A percentile compares a stretch with the other conserved stretches of the same genome.
These are phyloP conservation scores for Rhinella marina DNA, from an alignment of 2,797 vertebrate species.

Conservation along the genomic window DNA sequence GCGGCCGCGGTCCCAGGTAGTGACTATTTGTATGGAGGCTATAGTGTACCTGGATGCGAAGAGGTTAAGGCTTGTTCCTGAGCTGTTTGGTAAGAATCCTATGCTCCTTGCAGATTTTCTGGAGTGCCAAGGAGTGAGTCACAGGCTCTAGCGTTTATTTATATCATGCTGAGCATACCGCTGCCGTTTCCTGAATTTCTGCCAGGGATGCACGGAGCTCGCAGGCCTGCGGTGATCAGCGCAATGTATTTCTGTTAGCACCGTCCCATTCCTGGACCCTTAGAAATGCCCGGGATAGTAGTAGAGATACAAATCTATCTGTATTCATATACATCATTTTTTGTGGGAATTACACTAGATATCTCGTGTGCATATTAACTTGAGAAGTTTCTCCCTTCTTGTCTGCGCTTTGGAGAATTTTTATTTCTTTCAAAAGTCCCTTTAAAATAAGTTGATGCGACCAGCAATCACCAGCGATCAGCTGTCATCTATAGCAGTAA, in stretches of 20 bases:
- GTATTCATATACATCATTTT: background rate
- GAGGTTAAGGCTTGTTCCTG: conserved; percentile 48
- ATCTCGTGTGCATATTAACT: too few relatives aligned
- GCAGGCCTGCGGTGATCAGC: background rate
- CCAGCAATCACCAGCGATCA: too few relatives aligned
- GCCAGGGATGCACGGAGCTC: conserved; percentile 14
- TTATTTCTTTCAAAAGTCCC: too few relatives aligned
- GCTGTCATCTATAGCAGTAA: too few relatives aligned
- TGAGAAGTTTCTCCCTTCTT: too few relatives aligned
- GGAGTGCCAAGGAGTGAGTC: conserved; percentile 61
- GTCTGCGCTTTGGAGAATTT: too few relatives aligned
- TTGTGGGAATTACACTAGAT: too few relatives aligned
- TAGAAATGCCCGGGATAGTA: background rate
- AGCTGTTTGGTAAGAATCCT: conserved; percentile 58
- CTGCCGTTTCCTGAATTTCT: conserved; percentile 44
- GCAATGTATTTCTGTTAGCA: background rate
- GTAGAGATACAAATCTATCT: background rate
- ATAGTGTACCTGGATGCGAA: conserved; percentile 23
- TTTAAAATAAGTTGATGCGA: too few relatives aligned
- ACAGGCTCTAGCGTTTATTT: conserved; percentile 58
- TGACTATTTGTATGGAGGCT: background rate
- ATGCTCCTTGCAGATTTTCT: conserved; percentile 54
- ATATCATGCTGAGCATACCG: conserved; percentile 50
- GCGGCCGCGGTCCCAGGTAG: background rate
- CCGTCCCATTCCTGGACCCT: background rate